These are phyloP conservation scores for Orthonyx spaldingii DNA, from an alignment of 2,113 vertebrate genomes.

Conservation along the genomic window DNA sequence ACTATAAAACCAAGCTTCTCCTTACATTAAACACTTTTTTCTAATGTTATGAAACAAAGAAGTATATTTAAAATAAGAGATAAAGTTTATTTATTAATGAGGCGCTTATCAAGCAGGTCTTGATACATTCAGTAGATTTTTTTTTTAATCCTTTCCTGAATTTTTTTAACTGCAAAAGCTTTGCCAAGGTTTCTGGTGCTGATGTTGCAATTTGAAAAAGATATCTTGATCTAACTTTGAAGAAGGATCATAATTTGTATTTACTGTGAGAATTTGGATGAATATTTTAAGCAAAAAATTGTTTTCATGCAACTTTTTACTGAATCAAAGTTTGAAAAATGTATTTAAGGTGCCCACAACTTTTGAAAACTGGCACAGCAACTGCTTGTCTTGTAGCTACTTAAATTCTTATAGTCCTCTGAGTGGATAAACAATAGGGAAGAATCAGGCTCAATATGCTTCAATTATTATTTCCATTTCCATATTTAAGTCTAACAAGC, in stretches of 20 bases:
- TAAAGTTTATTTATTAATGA: neutral
- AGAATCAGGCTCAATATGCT: neutral
- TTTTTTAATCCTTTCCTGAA: neutral
- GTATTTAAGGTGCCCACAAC: neutral
- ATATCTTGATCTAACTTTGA: neutral
- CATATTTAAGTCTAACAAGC: neutral
- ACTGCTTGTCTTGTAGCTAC: neutral
- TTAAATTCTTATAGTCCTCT: neutral
- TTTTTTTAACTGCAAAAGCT: neutral
- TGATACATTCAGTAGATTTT: neutral
- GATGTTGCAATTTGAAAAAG: neutral
- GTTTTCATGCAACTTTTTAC: neutral
- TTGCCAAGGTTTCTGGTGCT: neutral
- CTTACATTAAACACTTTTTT: neutral
- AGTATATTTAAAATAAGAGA: neutral
- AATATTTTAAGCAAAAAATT: neutral
- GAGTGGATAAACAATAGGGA: neutral
- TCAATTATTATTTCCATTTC: neutral
- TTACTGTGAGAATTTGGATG: neutral
- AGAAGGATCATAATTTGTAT: neutral
- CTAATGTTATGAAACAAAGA: neutral
- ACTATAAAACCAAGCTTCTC: neutral
- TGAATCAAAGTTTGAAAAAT: neutral
- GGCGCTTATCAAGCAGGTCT: neutral
- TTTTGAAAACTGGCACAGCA: neutral